These are phyloP conservation scores for Trichonephila clavipes DNA, from an alignment of 1,140 invertebrate genomes.

Conservation along the genomic window DNA sequence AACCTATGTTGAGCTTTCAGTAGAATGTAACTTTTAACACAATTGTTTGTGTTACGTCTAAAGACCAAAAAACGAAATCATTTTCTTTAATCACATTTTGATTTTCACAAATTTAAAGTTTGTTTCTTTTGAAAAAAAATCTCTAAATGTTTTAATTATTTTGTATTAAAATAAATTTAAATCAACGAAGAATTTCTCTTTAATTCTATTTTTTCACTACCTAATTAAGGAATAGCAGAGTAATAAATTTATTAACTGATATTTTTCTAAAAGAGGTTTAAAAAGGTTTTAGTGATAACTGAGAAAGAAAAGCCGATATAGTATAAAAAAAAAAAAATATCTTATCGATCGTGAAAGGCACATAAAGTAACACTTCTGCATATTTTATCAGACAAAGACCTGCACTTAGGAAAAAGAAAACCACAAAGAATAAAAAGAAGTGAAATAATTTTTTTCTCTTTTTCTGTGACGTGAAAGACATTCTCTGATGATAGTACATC, in stretches of 20 bases:
- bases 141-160: background rate
- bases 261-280: background rate
- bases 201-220: background rate
- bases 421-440: constrained; percentile 48
- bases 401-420: constrained; percentile 68
- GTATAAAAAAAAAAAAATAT: constrained; percentile 9
- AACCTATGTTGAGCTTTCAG: too few species aligned
- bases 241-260: constrained; percentile 29
- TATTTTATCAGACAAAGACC: constrained; percentile 73
- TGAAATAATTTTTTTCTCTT: constrained; percentile 70
- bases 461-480: constrained; percentile 8
- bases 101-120: too few species aligned
- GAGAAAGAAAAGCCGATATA: background rate
- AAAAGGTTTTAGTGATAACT: constrained; percentile 24
- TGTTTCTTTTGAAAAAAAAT: background rate
- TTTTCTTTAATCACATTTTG: too few species aligned
- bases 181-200: background rate
- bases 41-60: too few species aligned
- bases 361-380: constrained; percentile 72
- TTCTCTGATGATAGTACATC: constrained; percentile 47
- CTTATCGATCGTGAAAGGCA: constrained; percentile 59
- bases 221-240: background rate
- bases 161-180: background rate
- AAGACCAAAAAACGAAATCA: too few species aligned
- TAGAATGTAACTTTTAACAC: too few species aligned